These are phyloP conservation scores for Hypomecis punctinalis DNA, from an alignment of 2,888 invertebrate genomes.

Conservation along the genomic window DNA sequence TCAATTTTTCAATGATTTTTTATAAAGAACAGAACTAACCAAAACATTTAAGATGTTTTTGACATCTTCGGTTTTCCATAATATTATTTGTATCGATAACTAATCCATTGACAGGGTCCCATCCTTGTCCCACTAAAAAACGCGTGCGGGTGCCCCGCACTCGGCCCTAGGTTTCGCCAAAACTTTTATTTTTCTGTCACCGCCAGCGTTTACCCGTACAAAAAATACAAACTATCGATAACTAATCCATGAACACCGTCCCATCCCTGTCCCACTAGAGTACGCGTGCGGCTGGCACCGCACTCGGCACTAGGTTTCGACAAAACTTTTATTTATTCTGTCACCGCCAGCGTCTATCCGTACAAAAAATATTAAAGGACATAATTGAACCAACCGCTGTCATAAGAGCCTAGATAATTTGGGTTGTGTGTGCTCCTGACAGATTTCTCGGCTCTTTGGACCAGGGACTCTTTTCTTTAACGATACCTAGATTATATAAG, in stretches of 20 bases:
- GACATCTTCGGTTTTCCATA: too few relatives aligned
- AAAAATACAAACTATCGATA: slow-evolving; percentile 17
- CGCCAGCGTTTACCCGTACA: too few relatives aligned
- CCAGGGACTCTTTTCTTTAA: background rate
- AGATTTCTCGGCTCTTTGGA: slow-evolving; percentile 3
- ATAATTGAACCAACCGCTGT: slow-evolving; percentile 34
- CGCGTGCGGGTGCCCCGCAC: too few relatives aligned
- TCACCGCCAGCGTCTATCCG: slow-evolving; percentile 64
- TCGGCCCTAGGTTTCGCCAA: too few relatives aligned
- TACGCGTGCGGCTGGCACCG: slow-evolving; percentile 66
- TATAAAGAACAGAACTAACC: too few relatives aligned
- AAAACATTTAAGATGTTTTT: too few relatives aligned
- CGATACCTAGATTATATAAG: background rate
- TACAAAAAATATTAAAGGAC: slow-evolving; percentile 45
- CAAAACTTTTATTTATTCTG: slow-evolving; percentile 82
- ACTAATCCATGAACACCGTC: slow-evolving; percentile 5
- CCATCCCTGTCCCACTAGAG: slow-evolving; percentile 55
- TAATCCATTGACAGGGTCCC: too few relatives aligned
- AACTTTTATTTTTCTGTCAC: too few relatives aligned
- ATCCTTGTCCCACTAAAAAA: too few relatives aligned
- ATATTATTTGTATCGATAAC: too few relatives aligned
- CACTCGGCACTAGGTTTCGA: slow-evolving; percentile 73
- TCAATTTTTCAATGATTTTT: too few relatives aligned
- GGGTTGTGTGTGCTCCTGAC: slow-evolving; percentile 27
- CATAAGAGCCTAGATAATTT: slow-evolving; percentile 29